Evolutionary conservation across 1,140 invertebrate species (phyloP), one percentile per base, ranked within the genome.

Genomic region (Bombus sylvicola): DNA sequence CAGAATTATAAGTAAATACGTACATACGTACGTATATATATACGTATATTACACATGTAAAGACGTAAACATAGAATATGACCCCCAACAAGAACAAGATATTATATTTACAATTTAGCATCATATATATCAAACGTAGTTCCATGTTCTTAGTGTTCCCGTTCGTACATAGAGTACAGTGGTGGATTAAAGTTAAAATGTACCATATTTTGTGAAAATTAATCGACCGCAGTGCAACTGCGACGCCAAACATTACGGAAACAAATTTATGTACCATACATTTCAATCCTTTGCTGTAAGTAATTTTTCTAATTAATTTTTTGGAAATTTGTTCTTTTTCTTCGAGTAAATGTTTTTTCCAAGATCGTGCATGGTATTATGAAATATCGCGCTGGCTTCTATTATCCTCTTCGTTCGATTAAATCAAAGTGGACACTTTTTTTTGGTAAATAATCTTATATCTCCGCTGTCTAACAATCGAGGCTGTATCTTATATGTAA

Each of bases 121-220:
- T 43, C 5, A 4, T n/a, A 12, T 18, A 68, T 12, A 68, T 22
- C 8, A 57, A 77, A 25, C 31, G 31, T 18, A 85, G 77, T 80
- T 80, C 22, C 28, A n/a, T 5, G 37, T 47, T 15, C n/a, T 3
- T 37, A 12, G 41, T 34, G n/a, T 39, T 72, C 5, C 53, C 10
- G 41, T 72, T 41, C 12, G 39, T 39, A 43, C 28, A 18, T 41
- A 64, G 10, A 47, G 18, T 22, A 53, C 18, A 53, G 47, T 53
- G 18, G 12, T 25, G 8, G 53, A 62, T 85, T 47, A 5, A 3
- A 76, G 28, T 3, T 53, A 57, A 37, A 39, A 62, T 80, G 41
- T 47, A 34, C 6, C 25, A n/a, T 53, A 47, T 72, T 79, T 37
- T 22, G 8, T 80, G 57, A 85, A 47, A 73, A 39, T 80, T 64